Base-by-base conservation (phyloP, 2,113 vertebrate genomes). In the Pitta sordida region DNA sequence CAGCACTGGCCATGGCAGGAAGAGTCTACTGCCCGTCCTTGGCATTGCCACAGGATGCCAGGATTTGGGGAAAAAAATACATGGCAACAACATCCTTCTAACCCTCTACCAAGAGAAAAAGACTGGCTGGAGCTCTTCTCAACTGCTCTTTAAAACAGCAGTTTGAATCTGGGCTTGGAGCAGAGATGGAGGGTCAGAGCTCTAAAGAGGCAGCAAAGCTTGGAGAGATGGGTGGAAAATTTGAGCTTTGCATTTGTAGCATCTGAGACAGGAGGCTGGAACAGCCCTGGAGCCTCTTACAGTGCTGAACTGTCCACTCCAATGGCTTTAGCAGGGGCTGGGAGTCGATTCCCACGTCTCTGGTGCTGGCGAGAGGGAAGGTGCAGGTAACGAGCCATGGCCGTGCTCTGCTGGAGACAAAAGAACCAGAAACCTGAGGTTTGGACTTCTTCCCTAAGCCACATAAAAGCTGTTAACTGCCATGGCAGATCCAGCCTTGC, bases 401-500 rank as follows among this genome's bases (percentile, higher is more conserved):
- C 21, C 1, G 0, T 8, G 21, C 32, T 53, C 81, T 67, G 19
- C 77, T 58, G 65, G 32, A 55, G 74, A 8, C 0, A 0, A 12
- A 24, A 1, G 1, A 51, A 32, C 22, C 13, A 36, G 64, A 75
- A 41, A 56, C 23, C 12, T 4, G 0, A 59, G 58, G 60, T 23
- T 4, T 36, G 68, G 58, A 36, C 76, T 67, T 67, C 68, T 92
- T 70, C 30, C 76, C 44, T 34, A 5, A 52, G 32, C 58, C 15
- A 0, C 0, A 6, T 43, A 29, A 68, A 77, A 67, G 26, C 73
- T 48, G 58, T 22, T 70, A 44, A 32, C 6, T 59, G 56, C 39
- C 62, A 18, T 0, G 0, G 37, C 53, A 0, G 65, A 73, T 70
- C 68, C n/a, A 3, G 37, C 1, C 0, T 32, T 41, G 41, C 10